A percentile compares a stretch with the other conserved stretches of the same genome.
Conservation (phyloP, 2,113 vertebrate species). For the Ranitomeya imitator region DNA sequence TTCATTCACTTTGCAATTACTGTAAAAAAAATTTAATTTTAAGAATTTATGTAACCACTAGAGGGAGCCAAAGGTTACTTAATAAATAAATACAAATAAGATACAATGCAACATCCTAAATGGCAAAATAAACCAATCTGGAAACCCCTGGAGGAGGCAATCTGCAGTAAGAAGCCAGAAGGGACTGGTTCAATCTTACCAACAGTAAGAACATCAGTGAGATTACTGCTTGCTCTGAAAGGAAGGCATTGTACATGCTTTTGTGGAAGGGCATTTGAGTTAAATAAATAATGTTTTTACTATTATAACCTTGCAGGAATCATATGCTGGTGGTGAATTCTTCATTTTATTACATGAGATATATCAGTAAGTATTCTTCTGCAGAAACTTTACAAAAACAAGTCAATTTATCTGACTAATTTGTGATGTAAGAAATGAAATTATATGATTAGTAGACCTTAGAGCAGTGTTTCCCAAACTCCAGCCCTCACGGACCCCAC, state of each 20-base stretch:
- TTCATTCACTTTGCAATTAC: too few species aligned
- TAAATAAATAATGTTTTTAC: background rate
- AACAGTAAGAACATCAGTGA: background rate
- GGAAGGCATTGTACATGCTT: constrained; percentile 4
- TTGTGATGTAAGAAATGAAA: too few species aligned
- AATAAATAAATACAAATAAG: background rate
- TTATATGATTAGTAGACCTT: too few species aligned
- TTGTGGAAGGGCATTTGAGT: background rate
- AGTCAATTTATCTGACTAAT: too few species aligned
- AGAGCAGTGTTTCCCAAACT: too few species aligned
- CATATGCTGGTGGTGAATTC: background rate
- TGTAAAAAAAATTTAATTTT: too few species aligned
- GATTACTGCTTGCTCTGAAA: background rate
- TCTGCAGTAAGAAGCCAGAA: background rate
- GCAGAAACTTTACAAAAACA: too few species aligned
- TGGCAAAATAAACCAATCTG: background rate
- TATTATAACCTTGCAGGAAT: background rate
- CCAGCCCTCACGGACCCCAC: too few species aligned
- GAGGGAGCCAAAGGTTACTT: background rate
- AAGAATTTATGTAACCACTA: background rate
- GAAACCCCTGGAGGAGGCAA: background rate
- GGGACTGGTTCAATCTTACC: background rate
- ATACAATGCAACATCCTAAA: background rate
- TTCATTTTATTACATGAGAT: background rate
- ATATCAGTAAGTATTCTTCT: too few species aligned